These are phyloP conservation scores for Dipus sagitta DNA, from an alignment of 2,797 vertebrate genomes.

Conservation along the genomic window DNA sequence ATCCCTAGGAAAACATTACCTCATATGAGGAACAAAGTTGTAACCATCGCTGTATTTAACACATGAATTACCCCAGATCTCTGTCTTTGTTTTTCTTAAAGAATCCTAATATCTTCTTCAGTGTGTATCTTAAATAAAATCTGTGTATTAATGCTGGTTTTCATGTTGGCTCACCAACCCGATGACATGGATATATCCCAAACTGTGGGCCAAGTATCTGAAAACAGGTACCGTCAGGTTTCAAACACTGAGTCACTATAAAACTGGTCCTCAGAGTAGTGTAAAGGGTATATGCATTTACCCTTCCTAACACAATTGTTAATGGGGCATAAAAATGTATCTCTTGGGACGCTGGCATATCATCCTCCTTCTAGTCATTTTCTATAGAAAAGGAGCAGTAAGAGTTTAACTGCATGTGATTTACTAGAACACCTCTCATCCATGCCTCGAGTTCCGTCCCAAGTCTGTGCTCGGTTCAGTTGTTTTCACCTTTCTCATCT, in stretches of 20 bases:
- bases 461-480: neutral
- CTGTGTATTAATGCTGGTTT: neutral
- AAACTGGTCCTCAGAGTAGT: neutral
- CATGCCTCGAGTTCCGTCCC: neutral
- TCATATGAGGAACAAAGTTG: conserved; percentile 72
- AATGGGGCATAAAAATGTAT: neutral
- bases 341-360: neutral
- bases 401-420: neutral
- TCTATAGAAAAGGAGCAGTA: neutral
- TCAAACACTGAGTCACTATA: neutral
- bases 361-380: neutral
- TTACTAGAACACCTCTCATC: neutral
- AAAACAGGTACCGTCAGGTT: neutral
- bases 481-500: neutral
- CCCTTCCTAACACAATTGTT: neutral
- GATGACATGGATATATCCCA: neutral
- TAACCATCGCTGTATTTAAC: conserved; percentile 14
- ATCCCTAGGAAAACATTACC: conserved; percentile 77
- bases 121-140: conserved; percentile 50
- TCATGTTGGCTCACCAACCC: neutral
- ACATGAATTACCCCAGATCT: conserved; percentile 41
- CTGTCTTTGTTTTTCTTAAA: conserved; percentile 49
- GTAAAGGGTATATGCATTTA: neutral
- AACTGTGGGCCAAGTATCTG: neutral
- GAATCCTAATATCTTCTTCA: conserved; percentile 42